Evolutionary conservation across 1,140 invertebrate species (phyloP), one percentile per base, ranked within the genome.

Genomic region (Caerostris darwini): DNA sequence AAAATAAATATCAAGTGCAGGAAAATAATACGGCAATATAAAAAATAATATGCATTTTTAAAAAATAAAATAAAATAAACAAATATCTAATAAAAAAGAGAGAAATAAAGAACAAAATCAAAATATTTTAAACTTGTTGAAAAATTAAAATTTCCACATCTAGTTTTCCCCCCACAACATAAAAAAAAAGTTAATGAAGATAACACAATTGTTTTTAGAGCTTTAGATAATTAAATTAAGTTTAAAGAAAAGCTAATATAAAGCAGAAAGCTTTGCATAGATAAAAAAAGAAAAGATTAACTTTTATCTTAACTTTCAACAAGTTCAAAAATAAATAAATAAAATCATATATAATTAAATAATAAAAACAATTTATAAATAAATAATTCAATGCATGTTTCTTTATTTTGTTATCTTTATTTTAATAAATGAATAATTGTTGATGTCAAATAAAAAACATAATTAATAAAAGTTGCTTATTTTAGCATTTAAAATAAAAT

Each of bases 1-100:
- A 69, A 92, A 92, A 92, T 92, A 92, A 92, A 92, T 71, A 92
- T 92, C 92, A 94, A 94, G 86, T 87, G 86, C 86, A 94, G 83
- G 85, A 89, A 94, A 94, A 94, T 94, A 69, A 77, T 59, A 94
- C n/a, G 12, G 57, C 91, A 93, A 87, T 88, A 54, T 53, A 94
- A 94, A 34, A 90, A 90, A 71, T 67, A 90, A 90, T 71, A 69
- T 90, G 61, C 53, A 57, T 67, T 54, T 69, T 50, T 64, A n/a
- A n/a, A 59, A 34, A 34, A 57, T 54, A 90, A 90, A 77, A 19
- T 77, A 12, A 77, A 77, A 50, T 50, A 57, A 19, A 85, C 8
- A 19, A 34, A 10, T 19, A 50, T 77, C 19, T 8, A 50, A 85
- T 7, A 58, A 85, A 85, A 85, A 10, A 57, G 54, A 85, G 10